phyloP scores from a whole-genome alignment of 1,140 invertebrate genomes.

The Drosophila bocki region DNA sequence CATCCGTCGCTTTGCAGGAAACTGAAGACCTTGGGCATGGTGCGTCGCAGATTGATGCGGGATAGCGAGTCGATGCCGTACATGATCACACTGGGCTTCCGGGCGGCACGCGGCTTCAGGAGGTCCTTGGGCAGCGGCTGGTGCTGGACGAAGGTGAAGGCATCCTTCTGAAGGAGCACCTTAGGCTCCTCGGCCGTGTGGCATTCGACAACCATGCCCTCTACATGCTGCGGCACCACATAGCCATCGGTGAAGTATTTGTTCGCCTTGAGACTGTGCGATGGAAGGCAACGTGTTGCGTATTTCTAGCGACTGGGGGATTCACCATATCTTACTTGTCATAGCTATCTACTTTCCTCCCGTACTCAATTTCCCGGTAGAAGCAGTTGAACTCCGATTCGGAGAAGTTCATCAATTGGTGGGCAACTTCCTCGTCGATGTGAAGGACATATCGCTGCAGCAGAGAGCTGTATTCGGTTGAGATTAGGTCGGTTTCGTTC shows the following conservation, averaged over 20 bases:
- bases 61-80: conserved; percentile 52
- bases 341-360: conserved; percentile 12
- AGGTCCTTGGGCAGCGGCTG: conserved; percentile 26
- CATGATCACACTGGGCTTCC: conserved; percentile 59
- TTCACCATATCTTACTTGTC: conserved; percentile 28
- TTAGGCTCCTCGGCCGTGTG: conserved; percentile 25
- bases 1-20: conserved; percentile 43
- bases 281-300: not conserved
- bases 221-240: conserved; percentile 30
- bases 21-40: conserved; percentile 55
- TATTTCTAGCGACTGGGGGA: conserved; percentile 17
- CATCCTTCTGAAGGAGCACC: conserved; percentile 53
- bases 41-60: conserved; percentile 76
- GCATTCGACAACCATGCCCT: conserved; percentile 49
- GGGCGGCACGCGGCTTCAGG: not conserved
- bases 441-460: conserved; percentile 56
- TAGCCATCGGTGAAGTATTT: conserved; percentile 30
- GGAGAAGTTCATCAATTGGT: conserved; percentile 35
- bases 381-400: conserved; percentile 38
- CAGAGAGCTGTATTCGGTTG: conserved; percentile 63
- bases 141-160: conserved; percentile 53
- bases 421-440: conserved; percentile 68
- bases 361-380: conserved; percentile 33
- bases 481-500: conserved; percentile 84
- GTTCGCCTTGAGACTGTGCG: conserved; percentile 10